Conservation (phyloP, 2,888 invertebrate genomes). For the Epistrophe eligans region DNA sequence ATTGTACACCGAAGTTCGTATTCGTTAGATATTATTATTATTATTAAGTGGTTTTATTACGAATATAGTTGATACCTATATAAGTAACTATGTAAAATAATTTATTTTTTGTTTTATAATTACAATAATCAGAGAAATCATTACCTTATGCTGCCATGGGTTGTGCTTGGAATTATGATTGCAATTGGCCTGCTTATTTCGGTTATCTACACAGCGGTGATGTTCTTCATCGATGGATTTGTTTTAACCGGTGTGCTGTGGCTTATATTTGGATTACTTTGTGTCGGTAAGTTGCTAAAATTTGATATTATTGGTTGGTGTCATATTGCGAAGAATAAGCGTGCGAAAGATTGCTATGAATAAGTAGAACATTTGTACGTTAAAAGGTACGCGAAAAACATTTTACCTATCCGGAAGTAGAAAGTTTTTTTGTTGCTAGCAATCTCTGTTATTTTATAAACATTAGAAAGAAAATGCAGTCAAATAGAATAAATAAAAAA, state of each 20-base stretch:
- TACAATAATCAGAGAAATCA: constrained; percentile 88
- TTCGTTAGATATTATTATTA: too few species aligned
- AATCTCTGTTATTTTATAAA: too few species aligned
- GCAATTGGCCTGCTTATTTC: constrained; percentile 91
- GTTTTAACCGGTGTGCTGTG: constrained; percentile 86
- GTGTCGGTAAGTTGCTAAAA: constrained; percentile 85
- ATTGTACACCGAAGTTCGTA: too few species aligned
- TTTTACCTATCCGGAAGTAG: neutral
- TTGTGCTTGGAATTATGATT: constrained; percentile 91
- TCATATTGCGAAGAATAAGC: constrained; percentile 30
- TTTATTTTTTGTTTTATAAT: constrained; percentile 7
- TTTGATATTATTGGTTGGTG: constrained; percentile 32
- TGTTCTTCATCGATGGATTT: constrained; percentile 88
- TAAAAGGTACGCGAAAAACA: neutral
- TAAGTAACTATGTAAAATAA: constrained; percentile 18
- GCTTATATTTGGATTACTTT: constrained; percentile 87
- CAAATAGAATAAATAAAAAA: too few species aligned
- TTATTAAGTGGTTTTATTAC: neutral
- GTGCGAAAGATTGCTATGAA: constrained; percentile 39
- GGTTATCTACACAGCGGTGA: constrained; percentile 91
- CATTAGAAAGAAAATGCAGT: too few species aligned
- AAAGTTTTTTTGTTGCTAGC: neutral
- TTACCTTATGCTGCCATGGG: constrained; percentile 93
- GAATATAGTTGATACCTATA: neutral
- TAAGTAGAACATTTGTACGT: neutral